Evolutionary conservation across 2,797 vertebrate species (phyloP), one percentile per base, ranked within the genome.

Genomic region (Anolis apletophallus): DNA sequence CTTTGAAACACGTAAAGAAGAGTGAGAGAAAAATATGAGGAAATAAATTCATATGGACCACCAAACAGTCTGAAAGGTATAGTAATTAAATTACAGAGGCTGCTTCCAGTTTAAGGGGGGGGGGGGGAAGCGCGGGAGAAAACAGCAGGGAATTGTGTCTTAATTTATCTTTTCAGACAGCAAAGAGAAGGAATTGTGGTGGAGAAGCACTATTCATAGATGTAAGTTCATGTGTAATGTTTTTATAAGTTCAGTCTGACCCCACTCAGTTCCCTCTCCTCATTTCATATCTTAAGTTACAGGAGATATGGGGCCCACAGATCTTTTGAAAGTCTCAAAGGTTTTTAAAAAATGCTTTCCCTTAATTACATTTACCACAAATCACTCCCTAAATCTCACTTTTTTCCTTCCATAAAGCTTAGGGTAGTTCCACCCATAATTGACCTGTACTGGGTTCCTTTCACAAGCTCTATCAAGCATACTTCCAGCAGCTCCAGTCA

Each of bases 101-200:
- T 93, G 85, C 81, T 93, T 88, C 87, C 80, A 88, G 88, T 36
- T 85, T 55, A 87, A 72, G 40, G 55, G 75, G 80, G 54, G 81
- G 80, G 61, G 79, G 10, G 81, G 82, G 88, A 80, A 74, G 40
- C 12, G 14, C 80, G 55, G 85, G 77, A 23, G 87, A 83, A 82
- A 94, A 67, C 77, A 85, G 90, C 88, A 81, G 75, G 79, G 83
- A 95, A 88, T 86, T 87, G 79, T 4, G 64, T 9, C 67, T 76
- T 86, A 87, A 93, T 90, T 93, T 92, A 93, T 90, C 93, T 92
- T 92, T 91, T 84, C 79, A 83, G 85, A 93, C 74, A 84, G 85
- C 64, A 83, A 92, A 90, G 81, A 80, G 78, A 78, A 93, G 77
- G 61, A 81, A 69, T n/a, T 85, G 82, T 74, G 67, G 1, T 34